Evolutionary conservation across 2,113 vertebrate species (phyloP), one percentile per base, ranked within the genome.

Genomic region (Oryzias celebensis): DNA sequence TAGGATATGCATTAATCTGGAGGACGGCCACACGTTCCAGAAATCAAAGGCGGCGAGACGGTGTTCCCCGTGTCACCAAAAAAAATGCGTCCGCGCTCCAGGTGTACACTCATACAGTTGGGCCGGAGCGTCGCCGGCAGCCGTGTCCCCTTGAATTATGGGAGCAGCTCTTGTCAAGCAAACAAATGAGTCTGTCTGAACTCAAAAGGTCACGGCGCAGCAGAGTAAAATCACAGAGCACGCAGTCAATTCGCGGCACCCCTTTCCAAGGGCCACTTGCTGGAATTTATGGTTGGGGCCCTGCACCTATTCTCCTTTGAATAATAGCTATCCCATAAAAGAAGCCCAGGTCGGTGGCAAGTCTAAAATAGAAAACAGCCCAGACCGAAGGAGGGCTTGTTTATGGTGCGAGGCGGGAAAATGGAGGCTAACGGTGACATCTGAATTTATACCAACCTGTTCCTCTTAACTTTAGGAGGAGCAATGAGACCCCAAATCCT

Each of bases 111-210:
- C 71, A 73, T 46, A 62, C 74, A 41, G 66, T 75, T 63, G 45
- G 74, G 83, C 82, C 48, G 4, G 45, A 23, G 36, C 22, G 31
- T 23, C 13, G 50, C 46, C 58, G 5, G 47, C 47, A 47, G 73
- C 81, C 52, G 59, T n/a, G 69, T 75, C 80, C 62, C 24, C 44
- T 68, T 90, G 89, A 90, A 59, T 89, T 90, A 90, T 88, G 77
- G 72, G 67, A 71, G 58, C 77, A 0, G 63, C 67, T 75, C 72
- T 74, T 79, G 87, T 88, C 85, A 75, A 22, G 48, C 75, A 81
- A 89, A 91, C 89, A 84, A 91, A 92, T 63, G 88, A 84, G 18
- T 73, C 61, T 75, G 85, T 85, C 87, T 83, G 61, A n/a, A 45
- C 78, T 62, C 71, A 43, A 91, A 90, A 91, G 91, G 90, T 92